Evolutionary conservation across 2,113 vertebrate species (phyloP), one percentile per base, ranked within the genome.

Genomic region (Oxyura jamaicensis): DNA sequence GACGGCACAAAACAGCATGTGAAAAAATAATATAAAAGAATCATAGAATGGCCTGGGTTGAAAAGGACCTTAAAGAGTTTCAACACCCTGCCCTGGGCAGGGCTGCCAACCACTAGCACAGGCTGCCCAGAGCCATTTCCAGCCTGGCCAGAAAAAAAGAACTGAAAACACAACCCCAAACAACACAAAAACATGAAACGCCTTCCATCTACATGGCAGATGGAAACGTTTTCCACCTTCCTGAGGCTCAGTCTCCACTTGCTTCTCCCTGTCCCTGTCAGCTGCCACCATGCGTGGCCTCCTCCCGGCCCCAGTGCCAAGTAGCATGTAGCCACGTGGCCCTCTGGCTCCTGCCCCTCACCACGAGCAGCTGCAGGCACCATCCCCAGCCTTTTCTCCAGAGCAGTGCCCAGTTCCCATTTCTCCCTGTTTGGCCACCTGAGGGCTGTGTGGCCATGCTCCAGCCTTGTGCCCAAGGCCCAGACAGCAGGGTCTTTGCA

Each of bases 251-350:
- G 28, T 31, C 26, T 76, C 55, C 8, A 28, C 17, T 41, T 16
- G 2, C 20, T 67, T 23, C 15, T 41, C 21, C 16, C 12, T 18
- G 0, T 0, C 13, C 18, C 55, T 8, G 0, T 0, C 2, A 21
- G 13, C 41, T 21, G 3, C 4, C 2, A 4, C 33, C 33, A 20
- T 4, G 12, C 4, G 0, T 13, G 33, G 13, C 25, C 60, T 28
- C 6, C 22, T 25, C n/a, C 3, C 2, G 7, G 4, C 7, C 23
- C 16, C 1, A 1, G 5, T 11, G 16, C 35, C 16, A 8, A 19
- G 33, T 28, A 3, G 3, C 5, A 25, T 6, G 3, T 29, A 6
- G 7, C 16, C 6, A 15, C 3, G 3, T 29, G 2, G 11, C 16
- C 20, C 19, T 4, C 2, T 4, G 8, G 10, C 23, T 31, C 23